These are phyloP conservation scores for Macrosiphum euphorbiae DNA, from an alignment of 2,888 invertebrate species.

Conservation along the genomic window DNA sequence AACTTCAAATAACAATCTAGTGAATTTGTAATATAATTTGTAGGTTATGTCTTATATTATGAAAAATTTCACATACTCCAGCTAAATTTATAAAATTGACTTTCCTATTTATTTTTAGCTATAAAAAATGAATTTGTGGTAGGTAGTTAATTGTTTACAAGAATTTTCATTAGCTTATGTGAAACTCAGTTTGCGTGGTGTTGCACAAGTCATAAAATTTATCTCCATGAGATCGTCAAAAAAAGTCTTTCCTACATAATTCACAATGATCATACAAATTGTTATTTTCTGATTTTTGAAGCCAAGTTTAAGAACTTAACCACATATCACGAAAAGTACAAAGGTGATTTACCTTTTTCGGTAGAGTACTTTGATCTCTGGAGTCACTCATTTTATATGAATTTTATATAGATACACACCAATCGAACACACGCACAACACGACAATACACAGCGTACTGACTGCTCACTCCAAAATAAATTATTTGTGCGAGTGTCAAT, in stretches of 20 bases:
- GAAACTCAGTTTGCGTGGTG: conserved; percentile 7
- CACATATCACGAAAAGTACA: not conserved
- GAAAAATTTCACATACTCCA: conserved; percentile 17
- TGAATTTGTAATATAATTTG: too few species aligned
- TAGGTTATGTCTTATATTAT: not conserved
- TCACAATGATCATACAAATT: too few species aligned
- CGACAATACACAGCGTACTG: not conserved
- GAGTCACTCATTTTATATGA: not conserved
- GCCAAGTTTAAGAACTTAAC: not conserved
- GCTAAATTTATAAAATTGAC: not conserved
- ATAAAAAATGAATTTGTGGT: not conserved
- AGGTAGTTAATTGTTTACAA: not conserved
- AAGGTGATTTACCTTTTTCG: not conserved
- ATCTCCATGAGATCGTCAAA: too few species aligned
- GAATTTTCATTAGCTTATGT: not conserved
- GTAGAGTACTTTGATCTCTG: not conserved
- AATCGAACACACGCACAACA: not conserved
- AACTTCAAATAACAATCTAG: not conserved
- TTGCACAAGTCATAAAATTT: too few species aligned
- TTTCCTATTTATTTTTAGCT: not conserved
- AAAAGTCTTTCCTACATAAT: too few species aligned
- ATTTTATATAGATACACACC: not conserved
- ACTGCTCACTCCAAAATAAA: not conserved
- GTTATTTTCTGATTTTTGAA: too few species aligned
- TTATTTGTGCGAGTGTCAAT: not conserved